Evolutionary conservation across 2,797 vertebrate species (phyloP).

Genomic region (Taeniopygia guttata): DNA sequence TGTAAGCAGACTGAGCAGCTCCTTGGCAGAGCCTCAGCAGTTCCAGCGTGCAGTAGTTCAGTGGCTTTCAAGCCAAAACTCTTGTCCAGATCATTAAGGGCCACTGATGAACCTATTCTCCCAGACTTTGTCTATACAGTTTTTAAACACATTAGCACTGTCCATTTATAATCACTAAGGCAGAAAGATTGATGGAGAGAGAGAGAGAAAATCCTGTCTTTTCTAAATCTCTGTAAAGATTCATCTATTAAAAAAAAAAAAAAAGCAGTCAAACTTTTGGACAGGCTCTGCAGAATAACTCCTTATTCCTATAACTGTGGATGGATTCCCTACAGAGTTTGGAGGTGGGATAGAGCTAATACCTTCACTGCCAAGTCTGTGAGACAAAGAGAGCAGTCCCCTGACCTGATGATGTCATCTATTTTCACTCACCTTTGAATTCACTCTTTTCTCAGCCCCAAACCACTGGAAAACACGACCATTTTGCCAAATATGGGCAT

Average conservation of each 20-base stretch:
- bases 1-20: background rate
- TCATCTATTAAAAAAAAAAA: background rate
- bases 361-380: background rate
- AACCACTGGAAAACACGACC: background rate
- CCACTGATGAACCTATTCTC: background rate
- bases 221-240: background rate
- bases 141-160: background rate
- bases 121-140: background rate
- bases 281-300: background rate
- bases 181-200: background rate
- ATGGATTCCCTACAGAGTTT: background rate
- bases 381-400: background rate
- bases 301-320: background rate
- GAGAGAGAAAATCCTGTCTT: background rate
- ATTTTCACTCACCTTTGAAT: constrained; percentile 26
- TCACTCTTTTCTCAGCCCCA: background rate
- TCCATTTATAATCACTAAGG: background rate
- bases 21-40: background rate
- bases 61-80: background rate
- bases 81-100: background rate
- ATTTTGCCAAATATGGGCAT: background rate
- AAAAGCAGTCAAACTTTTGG: background rate
- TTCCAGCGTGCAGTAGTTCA: background rate
- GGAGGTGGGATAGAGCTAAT: background rate
- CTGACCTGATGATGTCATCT: constrained; percentile 14